Percentiles rank a stretch among this genome's conserved stretches.
Evolutionary conservation across 1,140 invertebrate genomes (phyloP).

Genomic region (Ptiloglossa arizonensis): DNA sequence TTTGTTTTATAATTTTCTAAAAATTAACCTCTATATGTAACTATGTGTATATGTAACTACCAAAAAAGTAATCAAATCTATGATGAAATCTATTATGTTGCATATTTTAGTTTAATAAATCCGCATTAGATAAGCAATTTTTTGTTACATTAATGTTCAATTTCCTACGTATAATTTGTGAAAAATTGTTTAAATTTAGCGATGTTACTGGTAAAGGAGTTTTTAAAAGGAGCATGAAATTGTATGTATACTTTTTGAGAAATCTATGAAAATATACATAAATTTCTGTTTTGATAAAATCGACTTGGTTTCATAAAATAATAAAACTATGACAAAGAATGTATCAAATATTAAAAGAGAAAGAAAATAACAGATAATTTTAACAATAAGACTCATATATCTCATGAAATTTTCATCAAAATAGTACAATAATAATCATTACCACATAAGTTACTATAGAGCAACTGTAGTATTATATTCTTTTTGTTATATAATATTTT

Average conservation of each 20-base stretch:
- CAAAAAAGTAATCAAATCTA: constrained; percentile 42
- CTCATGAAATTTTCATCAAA: constrained; percentile 70
- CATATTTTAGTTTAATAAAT: constrained; percentile 30
- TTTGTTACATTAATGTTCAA: constrained; percentile 20
- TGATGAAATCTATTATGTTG: constrained; percentile 26
- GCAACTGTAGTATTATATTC: constrained; percentile 69
- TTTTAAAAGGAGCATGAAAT: constrained; percentile 20
- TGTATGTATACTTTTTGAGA: constrained; percentile 26
- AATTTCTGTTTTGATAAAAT: constrained; percentile 31
- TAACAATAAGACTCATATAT: constrained; percentile 73
- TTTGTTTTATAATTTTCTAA: constrained; percentile 25
- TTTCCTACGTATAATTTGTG: constrained; percentile 37
- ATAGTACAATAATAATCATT: constrained; percentile 71
- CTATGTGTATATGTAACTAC: constrained; percentile 24
- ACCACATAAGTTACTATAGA: constrained; percentile 64
- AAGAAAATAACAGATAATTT: constrained; percentile 65
- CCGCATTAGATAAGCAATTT: constrained; percentile 31
- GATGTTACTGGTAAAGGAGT: constrained; percentile 25
- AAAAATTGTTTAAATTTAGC: constrained; percentile 40
- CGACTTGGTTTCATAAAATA: constrained; percentile 40
- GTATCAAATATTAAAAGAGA: constrained; percentile 60
- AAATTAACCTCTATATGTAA: constrained; percentile 33
- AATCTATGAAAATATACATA: constrained; percentile 29
- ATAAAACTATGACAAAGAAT: constrained; percentile 35
- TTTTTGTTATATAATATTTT: constrained; percentile 66